A percentile compares a stretch with the other conserved stretches of the same genome.
Evolutionary conservation across 1,140 invertebrate species (phyloP).

Genomic region (Drosophila littoralis): DNA sequence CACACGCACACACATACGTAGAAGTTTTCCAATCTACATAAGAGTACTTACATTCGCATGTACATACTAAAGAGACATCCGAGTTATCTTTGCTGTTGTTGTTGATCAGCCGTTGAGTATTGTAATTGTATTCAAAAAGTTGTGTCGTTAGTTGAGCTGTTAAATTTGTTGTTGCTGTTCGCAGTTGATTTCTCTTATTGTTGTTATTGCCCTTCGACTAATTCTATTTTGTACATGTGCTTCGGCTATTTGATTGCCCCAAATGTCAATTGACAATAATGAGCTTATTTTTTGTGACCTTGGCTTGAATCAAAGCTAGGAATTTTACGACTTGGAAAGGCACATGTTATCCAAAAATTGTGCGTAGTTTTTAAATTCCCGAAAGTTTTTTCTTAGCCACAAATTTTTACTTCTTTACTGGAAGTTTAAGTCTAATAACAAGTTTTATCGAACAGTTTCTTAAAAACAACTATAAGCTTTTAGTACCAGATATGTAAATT

Average conservation of each 20-base stretch:
- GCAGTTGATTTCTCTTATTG: conserved; percentile 14
- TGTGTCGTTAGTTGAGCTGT: conserved; percentile 47
- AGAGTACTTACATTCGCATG: conserved; percentile 8
- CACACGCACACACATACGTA: conserved; percentile 3
- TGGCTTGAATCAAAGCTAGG: conserved; percentile 42
- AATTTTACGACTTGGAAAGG: conserved; percentile 1
- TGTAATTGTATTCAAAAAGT: conserved; percentile 69
- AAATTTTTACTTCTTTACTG: no score
- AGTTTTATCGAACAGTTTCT: no score
- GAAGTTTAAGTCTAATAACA: no score
- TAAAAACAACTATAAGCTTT: no score
- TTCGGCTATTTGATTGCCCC: conserved; percentile 59
- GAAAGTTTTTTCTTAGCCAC: no score
- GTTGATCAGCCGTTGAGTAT: conserved; percentile 42
- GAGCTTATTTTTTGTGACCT: conserved; percentile 55
- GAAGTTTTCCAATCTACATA: conserved; percentile 17
- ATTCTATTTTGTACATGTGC: conserved; percentile 24
- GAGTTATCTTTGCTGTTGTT: conserved; percentile 37
- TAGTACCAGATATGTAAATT: no score
- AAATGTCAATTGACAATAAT: conserved; percentile 71
- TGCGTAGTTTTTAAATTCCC: no score
- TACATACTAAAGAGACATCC: not conserved
- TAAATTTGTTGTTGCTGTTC: conserved; percentile 26
- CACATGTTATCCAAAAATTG: no score
- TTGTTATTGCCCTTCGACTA: conserved; percentile 23